phyloP scores from a whole-genome alignment of 1,140 invertebrate species.

The Anoplophora glabripennis region DNA sequence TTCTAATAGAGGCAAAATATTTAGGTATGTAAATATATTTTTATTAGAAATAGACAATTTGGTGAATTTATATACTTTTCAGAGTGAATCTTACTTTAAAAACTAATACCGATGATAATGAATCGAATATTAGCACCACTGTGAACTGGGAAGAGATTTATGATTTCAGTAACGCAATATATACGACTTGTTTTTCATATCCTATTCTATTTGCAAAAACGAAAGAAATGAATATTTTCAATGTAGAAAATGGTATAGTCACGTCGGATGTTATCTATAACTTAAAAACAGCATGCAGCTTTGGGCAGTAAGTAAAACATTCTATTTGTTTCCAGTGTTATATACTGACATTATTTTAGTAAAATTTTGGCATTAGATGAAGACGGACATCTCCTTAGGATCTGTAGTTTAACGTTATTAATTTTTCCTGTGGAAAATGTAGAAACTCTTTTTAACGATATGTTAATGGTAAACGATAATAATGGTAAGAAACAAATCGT shows the following conservation, averaged over 20 bases:
- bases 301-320: slow-evolving; percentile 13
- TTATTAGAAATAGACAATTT: neutral
- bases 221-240: slow-evolving; percentile 6
- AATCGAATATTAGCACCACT: neutral
- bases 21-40: neutral
- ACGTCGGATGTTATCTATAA: neutral
- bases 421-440: slow-evolving; percentile 22
- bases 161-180: slow-evolving; percentile 13
- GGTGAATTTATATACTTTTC: too few species aligned
- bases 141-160: slow-evolving; percentile 12
- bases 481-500: slow-evolving; percentile 18
- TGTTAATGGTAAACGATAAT: slow-evolving; percentile 11
- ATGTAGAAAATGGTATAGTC: slow-evolving; percentile 11
- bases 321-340: neutral
- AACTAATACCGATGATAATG: too few species aligned
- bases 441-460: slow-evolving; percentile 8
- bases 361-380: slow-evolving; percentile 22
- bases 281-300: slow-evolving; percentile 7
- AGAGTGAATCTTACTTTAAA: too few species aligned
- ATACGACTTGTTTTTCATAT: slow-evolving; percentile 13
- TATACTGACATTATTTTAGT: slow-evolving; percentile 18
- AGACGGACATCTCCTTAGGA: slow-evolving; percentile 18
- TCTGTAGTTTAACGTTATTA: slow-evolving; percentile 18
- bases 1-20: neutral
- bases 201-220: slow-evolving; percentile 18